phyloP scores from a whole-genome alignment of 2,888 invertebrate species.

The Drosophila ezoana region DNA sequence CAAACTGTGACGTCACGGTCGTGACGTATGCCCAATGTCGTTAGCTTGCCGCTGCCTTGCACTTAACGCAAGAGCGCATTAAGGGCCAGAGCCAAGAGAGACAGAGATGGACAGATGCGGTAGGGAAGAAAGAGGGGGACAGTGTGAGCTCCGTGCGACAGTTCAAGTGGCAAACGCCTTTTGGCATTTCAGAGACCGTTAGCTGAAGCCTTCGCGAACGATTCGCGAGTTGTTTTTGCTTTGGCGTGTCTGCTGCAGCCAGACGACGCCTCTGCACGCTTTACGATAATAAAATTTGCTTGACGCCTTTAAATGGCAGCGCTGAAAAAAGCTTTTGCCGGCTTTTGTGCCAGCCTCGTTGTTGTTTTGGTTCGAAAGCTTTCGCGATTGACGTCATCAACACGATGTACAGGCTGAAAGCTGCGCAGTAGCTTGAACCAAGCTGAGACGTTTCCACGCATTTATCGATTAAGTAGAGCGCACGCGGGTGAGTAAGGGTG shows the following conservation, averaged over 20 bases:
- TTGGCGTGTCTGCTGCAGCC: slow-evolving; percentile 53
- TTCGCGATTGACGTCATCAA: slow-evolving; percentile 83
- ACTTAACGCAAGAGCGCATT: not conserved
- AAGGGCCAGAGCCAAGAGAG: not conserved
- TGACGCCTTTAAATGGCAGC: slow-evolving; percentile 59
- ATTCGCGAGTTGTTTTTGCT: slow-evolving; percentile 13
- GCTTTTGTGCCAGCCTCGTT: slow-evolving; percentile 60
- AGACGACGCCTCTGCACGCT: slow-evolving; percentile 54
- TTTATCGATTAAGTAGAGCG: slow-evolving; percentile 66
- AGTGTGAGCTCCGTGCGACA: slow-evolving; percentile 8
- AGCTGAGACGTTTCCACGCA: slow-evolving; percentile 68
- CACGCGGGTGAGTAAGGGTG: not conserved
- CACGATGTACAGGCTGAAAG: slow-evolving; percentile 69
- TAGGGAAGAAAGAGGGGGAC: not conserved
- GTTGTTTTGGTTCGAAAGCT: slow-evolving; percentile 72
- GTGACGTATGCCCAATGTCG: slow-evolving; percentile 60
- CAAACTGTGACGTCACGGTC: slow-evolving; percentile 68
- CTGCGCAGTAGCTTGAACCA: slow-evolving; percentile 66
- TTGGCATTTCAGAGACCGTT: slow-evolving; percentile 73
- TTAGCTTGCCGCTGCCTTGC: slow-evolving; percentile 18
- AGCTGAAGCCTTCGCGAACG: slow-evolving; percentile 24
- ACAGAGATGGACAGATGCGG: not conserved
- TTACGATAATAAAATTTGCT: slow-evolving; percentile 71
- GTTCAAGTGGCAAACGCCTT: slow-evolving; percentile 60
- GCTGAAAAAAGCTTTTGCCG: slow-evolving; percentile 67